Evolutionary conservation across 2,888 invertebrate genomes (phyloP).

Genomic region (Plebejus melissa): DNA sequence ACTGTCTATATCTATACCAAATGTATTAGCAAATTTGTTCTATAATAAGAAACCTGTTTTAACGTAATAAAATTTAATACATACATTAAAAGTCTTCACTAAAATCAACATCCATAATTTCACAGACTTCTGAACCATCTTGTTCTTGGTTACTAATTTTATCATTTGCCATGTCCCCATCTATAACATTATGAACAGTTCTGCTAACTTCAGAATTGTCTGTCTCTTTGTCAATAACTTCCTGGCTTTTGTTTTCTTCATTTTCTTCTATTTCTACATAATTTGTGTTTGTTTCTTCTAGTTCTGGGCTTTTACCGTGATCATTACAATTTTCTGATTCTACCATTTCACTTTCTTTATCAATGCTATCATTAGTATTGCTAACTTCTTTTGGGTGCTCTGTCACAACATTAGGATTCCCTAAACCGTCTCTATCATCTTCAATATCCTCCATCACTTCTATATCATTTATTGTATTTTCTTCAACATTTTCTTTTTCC

Average conservation of each 20-base stretch:
- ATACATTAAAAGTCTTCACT: conserved; percentile 54
- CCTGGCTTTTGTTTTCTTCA: neutral
- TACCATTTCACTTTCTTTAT: neutral
- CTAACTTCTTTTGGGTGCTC: neutral
- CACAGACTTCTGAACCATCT: conserved; percentile 30
- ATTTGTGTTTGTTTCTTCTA: neutral
- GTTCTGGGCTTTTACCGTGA: neutral
- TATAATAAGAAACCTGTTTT: neutral
- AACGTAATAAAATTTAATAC: conserved; percentile 1
- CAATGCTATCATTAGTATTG: neutral
- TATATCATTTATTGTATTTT: neutral
- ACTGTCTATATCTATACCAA: too few relatives aligned
- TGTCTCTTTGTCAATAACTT: neutral
- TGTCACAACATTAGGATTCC: neutral
- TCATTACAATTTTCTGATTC: neutral
- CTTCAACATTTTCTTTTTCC: neutral
- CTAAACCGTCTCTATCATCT: neutral
- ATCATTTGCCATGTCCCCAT: neutral
- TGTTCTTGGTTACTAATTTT: neutral
- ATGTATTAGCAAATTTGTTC: too few relatives aligned
- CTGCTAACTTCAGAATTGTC: neutral
- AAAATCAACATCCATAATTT: conserved; percentile 66
- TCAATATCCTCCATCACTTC: neutral
- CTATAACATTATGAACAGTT: neutral
- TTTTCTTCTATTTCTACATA: neutral